phyloP scores from a whole-genome alignment of 2,113 vertebrate genomes.

The Malaclemys terrapin region DNA sequence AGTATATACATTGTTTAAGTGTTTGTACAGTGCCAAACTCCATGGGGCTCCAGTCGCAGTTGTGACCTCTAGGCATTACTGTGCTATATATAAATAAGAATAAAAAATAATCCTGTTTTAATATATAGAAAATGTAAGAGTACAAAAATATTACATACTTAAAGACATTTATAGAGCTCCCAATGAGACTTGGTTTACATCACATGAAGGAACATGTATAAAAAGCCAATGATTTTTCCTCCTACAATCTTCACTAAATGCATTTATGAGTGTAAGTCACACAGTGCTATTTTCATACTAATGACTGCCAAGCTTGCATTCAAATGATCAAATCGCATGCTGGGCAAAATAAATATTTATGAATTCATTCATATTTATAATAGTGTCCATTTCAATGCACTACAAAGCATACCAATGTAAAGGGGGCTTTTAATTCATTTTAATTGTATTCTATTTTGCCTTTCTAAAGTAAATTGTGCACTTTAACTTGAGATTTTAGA shows the following conservation, averaged over 20 bases:
- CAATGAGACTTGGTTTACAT: not conserved
- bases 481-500: not conserved
- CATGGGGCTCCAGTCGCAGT: not conserved
- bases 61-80: not conserved
- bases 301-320: not conserved
- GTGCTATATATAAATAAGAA: not conserved
- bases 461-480: not conserved
- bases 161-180: slow-evolving; percentile 8
- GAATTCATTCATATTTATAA: not conserved
- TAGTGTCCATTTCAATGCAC: not conserved
- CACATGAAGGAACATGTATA: not conserved
- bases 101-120: not conserved
- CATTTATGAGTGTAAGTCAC: slow-evolving; percentile 17
- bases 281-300: slow-evolving; percentile 28
- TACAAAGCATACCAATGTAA: not conserved
- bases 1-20: not conserved
- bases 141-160: slow-evolving; percentile 22
- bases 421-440: not conserved
- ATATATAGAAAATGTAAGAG: not conserved
- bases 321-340: slow-evolving; percentile 8
- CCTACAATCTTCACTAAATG: slow-evolving; percentile 44
- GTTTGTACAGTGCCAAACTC: not conserved
- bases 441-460: not conserved
- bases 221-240: not conserved
- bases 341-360: slow-evolving; percentile 8